Percentiles rank a stretch among this genome's conserved stretches.
phyloP scores from a whole-genome alignment of 2,888 invertebrate species.

The Amphimallon solstitiale region DNA sequence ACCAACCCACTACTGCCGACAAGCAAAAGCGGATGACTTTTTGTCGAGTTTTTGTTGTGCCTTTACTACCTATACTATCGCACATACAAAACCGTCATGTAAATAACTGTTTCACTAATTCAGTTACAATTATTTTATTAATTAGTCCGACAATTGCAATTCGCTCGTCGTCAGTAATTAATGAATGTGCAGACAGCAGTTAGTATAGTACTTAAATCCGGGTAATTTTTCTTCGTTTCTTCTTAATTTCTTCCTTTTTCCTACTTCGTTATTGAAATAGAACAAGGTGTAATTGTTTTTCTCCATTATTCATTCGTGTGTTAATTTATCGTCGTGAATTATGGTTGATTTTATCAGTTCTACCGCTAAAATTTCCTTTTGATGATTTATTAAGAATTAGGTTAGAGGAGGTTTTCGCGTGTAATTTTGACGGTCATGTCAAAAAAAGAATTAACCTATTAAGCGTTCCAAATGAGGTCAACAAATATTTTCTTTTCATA shows the following conservation, averaged over 20 bases:
- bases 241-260: background rate
- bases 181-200: too few relatives aligned
- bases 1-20: too few relatives aligned
- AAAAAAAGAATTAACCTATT: too few relatives aligned
- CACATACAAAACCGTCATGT: slow-evolving; percentile 30
- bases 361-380: too few relatives aligned
- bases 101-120: slow-evolving; percentile 38
- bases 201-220: background rate
- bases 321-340: slow-evolving; percentile 5
- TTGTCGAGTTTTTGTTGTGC: background rate
- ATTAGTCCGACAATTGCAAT: slow-evolving; percentile 34
- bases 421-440: too few relatives aligned
- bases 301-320: background rate
- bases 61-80: too few relatives aligned
- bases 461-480: too few relatives aligned
- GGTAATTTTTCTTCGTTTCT: background rate
- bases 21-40: slow-evolving; percentile 12
- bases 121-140: slow-evolving; percentile 37
- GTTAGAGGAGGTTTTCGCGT: too few relatives aligned
- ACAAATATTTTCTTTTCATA: too few relatives aligned
- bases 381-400: too few relatives aligned
- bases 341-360: background rate
- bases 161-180: background rate
- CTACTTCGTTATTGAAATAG: background rate
- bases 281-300: background rate